Conservation (phyloP, 1,140 invertebrate species). For the Ips nitidus region DNA sequence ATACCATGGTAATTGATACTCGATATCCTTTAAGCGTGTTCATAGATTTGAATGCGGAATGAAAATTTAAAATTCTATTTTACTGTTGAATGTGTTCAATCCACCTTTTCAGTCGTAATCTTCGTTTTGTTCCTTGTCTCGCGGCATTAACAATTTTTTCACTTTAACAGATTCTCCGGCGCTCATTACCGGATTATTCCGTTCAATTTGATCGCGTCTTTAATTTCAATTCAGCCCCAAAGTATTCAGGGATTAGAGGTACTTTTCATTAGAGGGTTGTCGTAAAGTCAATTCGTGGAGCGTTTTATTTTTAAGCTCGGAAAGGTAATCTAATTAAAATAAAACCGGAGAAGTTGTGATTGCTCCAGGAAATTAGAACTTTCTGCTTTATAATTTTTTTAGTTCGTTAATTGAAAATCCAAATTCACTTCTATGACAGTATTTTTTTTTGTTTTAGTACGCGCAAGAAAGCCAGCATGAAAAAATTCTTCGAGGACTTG, state of each 20-base stretch:
- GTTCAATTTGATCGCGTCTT: conserved; percentile 9
- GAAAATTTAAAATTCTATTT: no score
- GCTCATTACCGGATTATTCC: conserved; percentile 20
- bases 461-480: conserved; percentile 92
- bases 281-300: conserved; percentile 7
- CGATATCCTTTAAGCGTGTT: no score
- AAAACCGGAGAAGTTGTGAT: not conserved
- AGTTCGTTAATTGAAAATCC: not conserved
- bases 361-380: conserved; percentile 5
- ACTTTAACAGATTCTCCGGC: conserved; percentile 12
- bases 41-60: no score
- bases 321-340: conserved; percentile 14
- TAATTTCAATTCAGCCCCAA: conserved; percentile 11
- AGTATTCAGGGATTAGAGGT: conserved; percentile 14
- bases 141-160: conserved; percentile 1
- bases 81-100: no score
- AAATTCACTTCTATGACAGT: not conserved
- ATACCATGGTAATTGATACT: no score
- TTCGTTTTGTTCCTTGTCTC: not conserved
- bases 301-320: conserved; percentile 14
- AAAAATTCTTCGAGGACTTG: conserved; percentile 94
- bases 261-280: conserved; percentile 15
- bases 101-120: not conserved
- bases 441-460: conserved; percentile 48
- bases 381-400: not conserved